These are phyloP conservation scores for Tortricodes alternella DNA, from an alignment of 2,888 invertebrate genomes.

Conservation along the genomic window DNA sequence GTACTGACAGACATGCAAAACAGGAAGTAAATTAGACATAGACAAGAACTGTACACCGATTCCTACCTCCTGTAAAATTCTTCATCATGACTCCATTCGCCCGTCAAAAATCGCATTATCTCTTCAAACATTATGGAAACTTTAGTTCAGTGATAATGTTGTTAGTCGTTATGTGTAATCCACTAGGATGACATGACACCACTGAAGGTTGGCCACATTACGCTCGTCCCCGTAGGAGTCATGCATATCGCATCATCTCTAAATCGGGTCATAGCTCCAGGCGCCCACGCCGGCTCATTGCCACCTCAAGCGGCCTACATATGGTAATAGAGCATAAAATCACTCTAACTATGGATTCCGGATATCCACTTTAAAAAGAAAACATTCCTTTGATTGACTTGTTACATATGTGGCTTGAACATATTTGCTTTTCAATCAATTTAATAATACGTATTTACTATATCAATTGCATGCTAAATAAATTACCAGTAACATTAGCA, in stretches of 20 bases:
- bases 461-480: neutral
- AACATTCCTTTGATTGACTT: neutral
- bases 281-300: constrained; percentile 30
- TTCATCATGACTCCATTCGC: constrained; percentile 13
- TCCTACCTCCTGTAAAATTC: constrained; percentile 12
- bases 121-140: neutral
- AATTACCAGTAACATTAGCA: neutral
- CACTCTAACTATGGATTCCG: neutral
- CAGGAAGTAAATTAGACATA: too few relatives aligned
- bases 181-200: constrained; percentile 28
- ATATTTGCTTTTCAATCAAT: neutral
- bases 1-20: too few relatives aligned
- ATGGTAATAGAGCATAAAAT: constrained; percentile 5
- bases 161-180: neutral
- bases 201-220: constrained; percentile 43
- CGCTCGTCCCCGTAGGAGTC: constrained; percentile 36
- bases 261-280: constrained; percentile 40
- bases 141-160: neutral
- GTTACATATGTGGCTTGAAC: neutral
- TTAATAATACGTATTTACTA: neutral
- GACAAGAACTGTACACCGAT: neutral
- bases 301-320: constrained; percentile 26
- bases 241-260: constrained; percentile 41
- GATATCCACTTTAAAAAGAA: neutral
- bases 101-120: neutral